Evolutionary conservation across 2,113 vertebrate genomes (phyloP).

Genomic region (Saccopteryx bilineata): DNA sequence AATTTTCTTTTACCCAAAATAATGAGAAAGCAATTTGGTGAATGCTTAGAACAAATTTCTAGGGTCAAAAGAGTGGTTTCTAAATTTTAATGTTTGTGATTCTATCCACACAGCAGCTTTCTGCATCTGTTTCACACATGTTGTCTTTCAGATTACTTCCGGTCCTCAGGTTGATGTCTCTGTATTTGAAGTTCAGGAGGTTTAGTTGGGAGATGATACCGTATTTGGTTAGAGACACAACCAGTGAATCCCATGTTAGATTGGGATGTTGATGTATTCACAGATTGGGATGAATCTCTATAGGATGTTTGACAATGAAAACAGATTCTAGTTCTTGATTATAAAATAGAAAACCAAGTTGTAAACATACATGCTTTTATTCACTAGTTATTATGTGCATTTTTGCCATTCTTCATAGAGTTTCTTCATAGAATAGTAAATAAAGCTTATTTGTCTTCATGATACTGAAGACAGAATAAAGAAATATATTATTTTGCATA

Average conservation of each 20-base stretch:
- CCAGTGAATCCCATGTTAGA: not conserved
- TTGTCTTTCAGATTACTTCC: not conserved
- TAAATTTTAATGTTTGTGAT: not conserved
- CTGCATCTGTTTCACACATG: no score
- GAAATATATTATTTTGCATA: not conserved
- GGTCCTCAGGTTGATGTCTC: not conserved
- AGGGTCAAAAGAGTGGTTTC: rapidly evolving
- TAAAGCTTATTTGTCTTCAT: not conserved
- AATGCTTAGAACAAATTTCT: not conserved
- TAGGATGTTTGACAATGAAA: not conserved
- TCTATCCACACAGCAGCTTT: not conserved
- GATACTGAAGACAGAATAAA: not conserved
- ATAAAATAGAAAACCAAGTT: not conserved
- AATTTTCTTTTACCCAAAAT: not conserved
- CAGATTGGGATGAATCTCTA: not conserved
- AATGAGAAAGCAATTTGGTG: not conserved
- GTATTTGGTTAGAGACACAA: not conserved
- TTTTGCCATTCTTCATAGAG: not conserved
- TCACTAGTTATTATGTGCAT: not conserved
- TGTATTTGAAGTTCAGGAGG: not conserved
- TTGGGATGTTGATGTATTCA: not conserved
- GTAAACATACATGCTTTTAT: not conserved
- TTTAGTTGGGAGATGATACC: not conserved
- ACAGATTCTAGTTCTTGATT: not conserved
- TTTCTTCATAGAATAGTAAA: not conserved